These are phyloP conservation scores for Neoitamus cyanurus DNA, from an alignment of 2,888 invertebrate genomes.

Conservation along the genomic window DNA sequence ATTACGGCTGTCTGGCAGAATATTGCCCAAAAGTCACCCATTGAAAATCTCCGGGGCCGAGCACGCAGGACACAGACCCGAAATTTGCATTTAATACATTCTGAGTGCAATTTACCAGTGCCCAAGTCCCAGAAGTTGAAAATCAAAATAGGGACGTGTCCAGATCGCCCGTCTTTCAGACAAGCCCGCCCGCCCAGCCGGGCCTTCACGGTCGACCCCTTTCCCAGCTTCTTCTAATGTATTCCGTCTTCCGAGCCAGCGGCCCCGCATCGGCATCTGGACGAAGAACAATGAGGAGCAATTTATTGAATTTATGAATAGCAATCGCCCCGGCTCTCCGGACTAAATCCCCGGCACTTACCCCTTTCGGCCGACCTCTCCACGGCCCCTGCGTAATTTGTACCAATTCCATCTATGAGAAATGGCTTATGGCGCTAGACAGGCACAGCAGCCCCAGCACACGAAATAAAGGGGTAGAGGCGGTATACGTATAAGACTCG, in stretches of 20 bases:
- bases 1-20: slow-evolving; percentile 11
- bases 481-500: not conserved
- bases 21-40: not conserved
- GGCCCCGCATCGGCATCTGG: slow-evolving; percentile 10
- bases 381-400: slow-evolving; percentile 17
- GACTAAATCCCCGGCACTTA: slow-evolving; percentile 9
- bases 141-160: slow-evolving; percentile 36
- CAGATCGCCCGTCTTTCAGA: slow-evolving; percentile 1
- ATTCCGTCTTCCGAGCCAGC: slow-evolving; percentile 2
- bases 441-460: not conserved
- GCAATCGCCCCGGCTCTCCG: slow-evolving; percentile 21
- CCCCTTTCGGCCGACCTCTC: not conserved
- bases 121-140: slow-evolving; percentile 33
- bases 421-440: slow-evolving; percentile 21
- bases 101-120: slow-evolving; percentile 26
- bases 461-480: not conserved
- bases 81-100: slow-evolving; percentile 46
- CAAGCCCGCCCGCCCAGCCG: not conserved
- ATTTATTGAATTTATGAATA: slow-evolving; percentile 46
- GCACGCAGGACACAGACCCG: not conserved
- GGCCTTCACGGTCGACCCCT: not conserved
- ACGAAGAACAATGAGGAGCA: slow-evolving; percentile 35
- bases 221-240: not conserved
- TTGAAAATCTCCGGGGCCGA: not conserved
- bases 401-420: slow-evolving; percentile 13